A percentile compares a stretch with the other conserved stretches of the same genome.
These are phyloP conservation scores for Phymatocera aterrima DNA, from an alignment of 2,888 invertebrate species.

Conservation along the genomic window DNA sequence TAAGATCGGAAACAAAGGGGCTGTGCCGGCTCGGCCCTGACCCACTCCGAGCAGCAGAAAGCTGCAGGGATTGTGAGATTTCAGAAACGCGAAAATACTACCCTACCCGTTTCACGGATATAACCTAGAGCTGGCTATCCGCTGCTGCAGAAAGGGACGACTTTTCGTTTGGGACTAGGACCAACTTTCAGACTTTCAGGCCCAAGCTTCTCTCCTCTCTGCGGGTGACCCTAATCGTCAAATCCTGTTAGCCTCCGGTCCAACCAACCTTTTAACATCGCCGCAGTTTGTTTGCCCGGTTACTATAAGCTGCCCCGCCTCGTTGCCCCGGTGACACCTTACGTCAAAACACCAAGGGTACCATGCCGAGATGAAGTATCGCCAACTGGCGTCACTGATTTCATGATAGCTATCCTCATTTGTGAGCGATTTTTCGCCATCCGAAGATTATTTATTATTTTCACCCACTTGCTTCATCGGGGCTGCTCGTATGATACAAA, in stretches of 20 bases:
- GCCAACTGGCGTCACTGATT: background rate
- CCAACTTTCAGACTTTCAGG: background rate
- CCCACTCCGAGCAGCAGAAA: slow-evolving; percentile 5
- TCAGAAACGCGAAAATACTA: slow-evolving; percentile 24
- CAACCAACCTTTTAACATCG: slow-evolving; percentile 7
- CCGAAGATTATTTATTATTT: too few species aligned
- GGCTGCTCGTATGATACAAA: too few species aligned
- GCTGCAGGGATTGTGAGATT: background rate
- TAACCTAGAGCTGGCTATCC: background rate
- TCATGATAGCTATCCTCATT: background rate
- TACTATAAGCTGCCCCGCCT: slow-evolving; percentile 33
- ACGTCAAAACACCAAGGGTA: slow-evolving; percentile 32
- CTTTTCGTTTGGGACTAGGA: background rate
- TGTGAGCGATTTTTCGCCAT: background rate
- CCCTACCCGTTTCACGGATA: too few species aligned
- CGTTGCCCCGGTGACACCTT: slow-evolving; percentile 44
- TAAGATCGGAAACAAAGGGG: slow-evolving; percentile 5
- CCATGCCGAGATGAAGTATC: background rate
- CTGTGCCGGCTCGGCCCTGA: slow-evolving; percentile 34
- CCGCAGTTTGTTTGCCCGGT: slow-evolving; percentile 26
- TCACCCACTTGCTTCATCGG: too few species aligned
- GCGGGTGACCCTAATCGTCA: slow-evolving; percentile 6
- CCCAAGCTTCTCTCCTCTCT: too few species aligned
- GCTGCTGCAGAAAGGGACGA: background rate
- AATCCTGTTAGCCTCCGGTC: slow-evolving; percentile 29